Evolutionary conservation across 2,888 invertebrate species (phyloP).

Genomic region (Temnothorax ravouxi): DNA sequence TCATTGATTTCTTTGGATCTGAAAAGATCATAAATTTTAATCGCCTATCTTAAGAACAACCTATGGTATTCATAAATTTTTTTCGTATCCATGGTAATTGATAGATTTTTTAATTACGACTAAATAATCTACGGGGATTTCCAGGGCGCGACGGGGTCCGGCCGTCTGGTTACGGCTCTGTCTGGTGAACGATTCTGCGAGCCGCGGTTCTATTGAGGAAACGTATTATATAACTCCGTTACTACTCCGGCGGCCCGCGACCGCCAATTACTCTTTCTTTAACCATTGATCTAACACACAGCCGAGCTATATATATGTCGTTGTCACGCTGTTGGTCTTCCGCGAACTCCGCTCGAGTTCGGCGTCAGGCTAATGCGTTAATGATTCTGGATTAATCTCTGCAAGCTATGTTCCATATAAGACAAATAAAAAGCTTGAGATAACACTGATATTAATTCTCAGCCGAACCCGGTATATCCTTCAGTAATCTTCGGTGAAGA

Average conservation of each 20-base stretch:
- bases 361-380: not conserved
- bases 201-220: conserved; percentile 18
- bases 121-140: not conserved
- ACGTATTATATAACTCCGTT: conserved; percentile 32
- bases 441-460: not conserved
- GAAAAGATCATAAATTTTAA: not conserved
- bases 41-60: not conserved
- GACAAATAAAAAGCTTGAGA: not conserved
- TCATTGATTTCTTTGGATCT: not conserved
- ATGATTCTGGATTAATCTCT: not conserved
- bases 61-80: not conserved
- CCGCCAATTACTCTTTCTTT: conserved; percentile 17
- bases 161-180: not conserved
- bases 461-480: not conserved
- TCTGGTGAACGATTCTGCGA: conserved; percentile 9
- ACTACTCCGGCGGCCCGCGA: not conserved
- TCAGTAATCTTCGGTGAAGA: not conserved
- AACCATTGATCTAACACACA: not conserved
- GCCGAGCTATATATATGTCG: not conserved
- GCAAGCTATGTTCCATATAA: not conserved
- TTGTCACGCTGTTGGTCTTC: not conserved
- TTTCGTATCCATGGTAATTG: no score
- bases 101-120: not conserved
- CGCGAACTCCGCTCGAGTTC: not conserved
- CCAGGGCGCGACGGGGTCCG: not conserved